Evolutionary conservation across 2,113 vertebrate genomes (phyloP), one percentile per base, ranked within the genome.

Genomic region (Sceloporus tristichus): DNA sequence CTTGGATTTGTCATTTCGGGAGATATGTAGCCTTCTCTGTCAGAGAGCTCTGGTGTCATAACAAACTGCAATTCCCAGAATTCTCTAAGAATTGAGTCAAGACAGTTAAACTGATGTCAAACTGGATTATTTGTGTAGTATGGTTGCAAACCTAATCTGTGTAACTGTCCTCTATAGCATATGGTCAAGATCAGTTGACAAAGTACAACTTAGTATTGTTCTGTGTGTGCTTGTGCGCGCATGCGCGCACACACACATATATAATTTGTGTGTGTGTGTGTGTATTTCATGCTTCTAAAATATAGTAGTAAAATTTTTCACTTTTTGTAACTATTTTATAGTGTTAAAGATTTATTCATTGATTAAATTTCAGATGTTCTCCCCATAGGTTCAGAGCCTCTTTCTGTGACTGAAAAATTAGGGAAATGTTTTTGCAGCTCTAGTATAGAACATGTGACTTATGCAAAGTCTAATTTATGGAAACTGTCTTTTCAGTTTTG

Each of bases 401-500:
- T 68, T 77, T 82, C 5, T 38, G 34, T 80, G 19, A 70, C 18
- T 70, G 25, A 19, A 88, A 88, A 84, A 38, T 38, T 68, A 40
- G 21, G 23, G 21, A 23, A 25, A 27, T 66, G 18, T 71, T 74
- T 79, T 68, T 79, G 38, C 59, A 74, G 56, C 21, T 74, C 25
- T 75, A 19, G 23, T 65, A 38, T 14, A 42, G 25, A 11, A 42
- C 82, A 38, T 19, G 4, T 83, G 73, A 40, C 62, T 71, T 70
- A 19, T 38, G 88, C 0, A 0, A 85, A 92, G 87, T 94, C 77
- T 94, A 82, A 95, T 91, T 90, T 92, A 94, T 96, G 94, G 91
- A 95, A 92, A 85, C 92, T 96, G 84, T 95, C 95, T 90, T 95
- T 94, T 94, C 97, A 99, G 99, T 97, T 99, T 99, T 98, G 99